These are phyloP conservation scores for Drosophila trapezifrons DNA, from an alignment of 1,140 invertebrate species.

Conservation along the genomic window DNA sequence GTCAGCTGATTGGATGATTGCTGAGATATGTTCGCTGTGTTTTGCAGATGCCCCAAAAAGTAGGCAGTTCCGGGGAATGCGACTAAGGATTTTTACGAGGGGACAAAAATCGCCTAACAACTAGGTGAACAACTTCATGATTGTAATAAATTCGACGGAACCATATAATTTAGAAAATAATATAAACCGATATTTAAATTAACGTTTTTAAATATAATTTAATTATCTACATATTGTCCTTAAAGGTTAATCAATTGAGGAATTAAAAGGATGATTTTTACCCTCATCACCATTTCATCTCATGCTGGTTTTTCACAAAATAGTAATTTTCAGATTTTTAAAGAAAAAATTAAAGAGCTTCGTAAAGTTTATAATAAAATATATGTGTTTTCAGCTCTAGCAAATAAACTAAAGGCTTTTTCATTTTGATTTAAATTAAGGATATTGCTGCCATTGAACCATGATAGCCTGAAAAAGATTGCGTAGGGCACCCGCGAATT, in stretches of 20 bases:
- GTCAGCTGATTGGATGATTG: conserved; percentile 79
- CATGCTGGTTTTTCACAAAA: no score
- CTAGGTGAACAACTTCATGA: conserved; percentile 9
- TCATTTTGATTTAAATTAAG: neutral
- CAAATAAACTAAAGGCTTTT: neutral
- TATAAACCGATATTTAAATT: no score
- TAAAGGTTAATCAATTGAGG: no score
- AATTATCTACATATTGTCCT: no score
- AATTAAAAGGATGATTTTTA: no score
- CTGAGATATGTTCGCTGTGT: conserved; percentile 23
- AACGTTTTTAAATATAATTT: no score
- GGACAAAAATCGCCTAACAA: conserved; percentile 10
- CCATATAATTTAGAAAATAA: neutral
- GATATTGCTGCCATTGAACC: conserved; percentile 4
- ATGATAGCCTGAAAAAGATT: conserved; percentile 22
- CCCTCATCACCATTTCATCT: no score
- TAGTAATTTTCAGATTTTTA: neutral
- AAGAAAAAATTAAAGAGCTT: no score
- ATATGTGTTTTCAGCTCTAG: no score
- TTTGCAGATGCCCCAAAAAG: conserved; percentile 48
- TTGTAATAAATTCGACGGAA: neutral
- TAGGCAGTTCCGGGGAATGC: conserved; percentile 43
- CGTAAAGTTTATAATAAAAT: no score
- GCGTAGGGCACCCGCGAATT: conserved; percentile 46
- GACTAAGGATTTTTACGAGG: conserved; percentile 28